Evolutionary conservation across 1,140 invertebrate genomes (phyloP).

Genomic region (Dinoponera quadriceps): DNA sequence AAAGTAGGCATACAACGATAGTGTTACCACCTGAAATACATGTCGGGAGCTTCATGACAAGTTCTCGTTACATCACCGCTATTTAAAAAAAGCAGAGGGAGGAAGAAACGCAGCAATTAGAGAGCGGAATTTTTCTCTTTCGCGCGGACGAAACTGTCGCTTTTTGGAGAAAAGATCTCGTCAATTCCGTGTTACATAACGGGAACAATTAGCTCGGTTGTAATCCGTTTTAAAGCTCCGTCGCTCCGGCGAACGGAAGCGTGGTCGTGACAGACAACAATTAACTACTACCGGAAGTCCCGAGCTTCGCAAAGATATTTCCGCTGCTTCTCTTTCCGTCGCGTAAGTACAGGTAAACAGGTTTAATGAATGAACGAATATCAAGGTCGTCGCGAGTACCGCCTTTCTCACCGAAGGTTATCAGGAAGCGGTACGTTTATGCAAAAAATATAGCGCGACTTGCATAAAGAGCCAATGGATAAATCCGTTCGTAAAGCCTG

Average conservation of each 20-base stretch:
- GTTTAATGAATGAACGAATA: slow-evolving; percentile 71
- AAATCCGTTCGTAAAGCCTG: neutral
- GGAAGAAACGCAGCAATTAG: neutral
- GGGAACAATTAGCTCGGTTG: neutral
- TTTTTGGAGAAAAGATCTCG: neutral
- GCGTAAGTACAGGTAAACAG: slow-evolving; percentile 49
- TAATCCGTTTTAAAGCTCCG: neutral
- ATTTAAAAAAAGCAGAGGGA: slow-evolving; percentile 2
- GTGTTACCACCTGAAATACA: slow-evolving; percentile 93
- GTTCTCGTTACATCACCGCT: neutral
- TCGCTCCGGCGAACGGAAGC: neutral
- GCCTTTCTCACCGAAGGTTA: slow-evolving; percentile 70
- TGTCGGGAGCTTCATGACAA: slow-evolving; percentile 14
- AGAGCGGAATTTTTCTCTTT: neutral
- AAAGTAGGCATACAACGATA: slow-evolving; percentile 96
- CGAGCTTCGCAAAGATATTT: neutral
- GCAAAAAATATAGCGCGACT: slow-evolving; percentile 39
- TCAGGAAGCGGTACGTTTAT: slow-evolving; percentile 65
- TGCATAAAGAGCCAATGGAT: slow-evolving; percentile 16
- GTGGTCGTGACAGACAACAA: neutral
- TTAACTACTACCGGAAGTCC: slow-evolving; percentile 29
- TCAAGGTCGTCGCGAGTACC: slow-evolving; percentile 63
- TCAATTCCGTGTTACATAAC: neutral
- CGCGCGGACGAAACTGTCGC: neutral
- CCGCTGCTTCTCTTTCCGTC: slow-evolving; percentile 20